These are phyloP conservation scores for Neotoma lepida DNA, from an alignment of 2,113 vertebrate species.

Conservation along the genomic window DNA sequence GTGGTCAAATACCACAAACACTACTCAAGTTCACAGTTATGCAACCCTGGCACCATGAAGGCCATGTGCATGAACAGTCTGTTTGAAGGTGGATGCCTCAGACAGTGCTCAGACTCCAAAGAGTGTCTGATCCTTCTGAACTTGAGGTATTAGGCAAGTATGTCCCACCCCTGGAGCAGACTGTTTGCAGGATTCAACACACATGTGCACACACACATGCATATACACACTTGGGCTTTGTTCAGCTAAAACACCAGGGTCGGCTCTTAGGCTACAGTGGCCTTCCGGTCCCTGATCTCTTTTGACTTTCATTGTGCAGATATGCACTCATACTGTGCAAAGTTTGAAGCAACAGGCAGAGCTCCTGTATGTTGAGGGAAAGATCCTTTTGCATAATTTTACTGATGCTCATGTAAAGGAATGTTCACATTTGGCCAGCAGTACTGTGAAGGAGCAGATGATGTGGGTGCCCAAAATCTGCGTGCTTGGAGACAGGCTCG, in stretches of 20 bases:
- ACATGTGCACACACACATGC: background rate
- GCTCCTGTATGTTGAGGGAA: background rate
- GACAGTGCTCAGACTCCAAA: background rate
- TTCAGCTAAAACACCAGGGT: background rate
- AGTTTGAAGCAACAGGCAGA: background rate
- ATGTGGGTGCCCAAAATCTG: background rate
- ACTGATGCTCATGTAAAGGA: background rate
- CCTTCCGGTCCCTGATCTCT: slow-evolving; percentile 53
- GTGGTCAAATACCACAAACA: slow-evolving; percentile 51
- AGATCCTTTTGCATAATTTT: background rate
- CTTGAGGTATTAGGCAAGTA: background rate
- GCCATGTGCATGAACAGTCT: fast-evolving
- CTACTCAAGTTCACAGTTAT: slow-evolving; percentile 22
- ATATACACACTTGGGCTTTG: background rate
- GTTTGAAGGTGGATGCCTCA: slow-evolving; percentile 31
- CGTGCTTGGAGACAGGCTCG: background rate
- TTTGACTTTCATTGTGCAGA: background rate
- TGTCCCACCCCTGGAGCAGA: background rate
- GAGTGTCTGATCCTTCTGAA: background rate
- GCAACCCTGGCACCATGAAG: slow-evolving; percentile 32
- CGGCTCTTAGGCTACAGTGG: background rate
- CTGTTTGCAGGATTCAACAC: slow-evolving; percentile 56
- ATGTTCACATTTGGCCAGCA: background rate
- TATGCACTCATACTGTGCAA: background rate
- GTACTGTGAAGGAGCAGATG: background rate